Evolutionary conservation across 1,140 invertebrate species (phyloP).

Genomic region (Globodera ellingtonae): DNA sequence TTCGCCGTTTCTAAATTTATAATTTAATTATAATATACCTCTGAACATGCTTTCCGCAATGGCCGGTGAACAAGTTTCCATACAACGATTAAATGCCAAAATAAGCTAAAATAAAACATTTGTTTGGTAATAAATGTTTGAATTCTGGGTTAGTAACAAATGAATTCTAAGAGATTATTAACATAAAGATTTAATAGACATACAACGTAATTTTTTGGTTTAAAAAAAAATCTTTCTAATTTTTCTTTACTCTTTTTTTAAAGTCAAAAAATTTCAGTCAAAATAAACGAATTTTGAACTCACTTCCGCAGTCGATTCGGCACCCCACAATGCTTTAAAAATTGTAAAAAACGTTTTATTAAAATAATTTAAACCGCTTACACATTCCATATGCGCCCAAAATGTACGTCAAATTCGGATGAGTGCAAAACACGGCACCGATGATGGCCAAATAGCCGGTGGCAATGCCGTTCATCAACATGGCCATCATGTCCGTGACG

Average conservation of each 20-base stretch:
- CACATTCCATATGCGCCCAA: conserved; percentile 13
- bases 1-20: no score
- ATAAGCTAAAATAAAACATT: background rate
- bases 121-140: no score
- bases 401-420: conserved; percentile 33
- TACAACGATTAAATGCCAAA: conserved; percentile 30
- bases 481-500: conserved; percentile 17
- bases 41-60: conserved; percentile 23
- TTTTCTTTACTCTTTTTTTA: no score
- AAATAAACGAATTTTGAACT: background rate
- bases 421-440: conserved; percentile 32
- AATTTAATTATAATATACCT: conserved; percentile 1
- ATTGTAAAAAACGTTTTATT: background rate
- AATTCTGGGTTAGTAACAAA: no score
- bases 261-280: no score
- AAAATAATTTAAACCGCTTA: background rate
- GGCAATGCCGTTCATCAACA: conserved; percentile 24
- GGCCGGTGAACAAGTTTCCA: conserved; percentile 20
- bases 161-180: no score
- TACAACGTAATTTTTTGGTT: no score
- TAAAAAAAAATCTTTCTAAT: no score
- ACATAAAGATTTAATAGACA: no score
- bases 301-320: background rate
- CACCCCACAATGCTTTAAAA: conserved; percentile 16
- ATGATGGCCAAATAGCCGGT: conserved; percentile 23